A percentile compares a stretch with the other conserved stretches of the same genome.
Evolutionary conservation across 2,888 invertebrate species (phyloP).

Genomic region (Sarcophaga caerulescens): DNA sequence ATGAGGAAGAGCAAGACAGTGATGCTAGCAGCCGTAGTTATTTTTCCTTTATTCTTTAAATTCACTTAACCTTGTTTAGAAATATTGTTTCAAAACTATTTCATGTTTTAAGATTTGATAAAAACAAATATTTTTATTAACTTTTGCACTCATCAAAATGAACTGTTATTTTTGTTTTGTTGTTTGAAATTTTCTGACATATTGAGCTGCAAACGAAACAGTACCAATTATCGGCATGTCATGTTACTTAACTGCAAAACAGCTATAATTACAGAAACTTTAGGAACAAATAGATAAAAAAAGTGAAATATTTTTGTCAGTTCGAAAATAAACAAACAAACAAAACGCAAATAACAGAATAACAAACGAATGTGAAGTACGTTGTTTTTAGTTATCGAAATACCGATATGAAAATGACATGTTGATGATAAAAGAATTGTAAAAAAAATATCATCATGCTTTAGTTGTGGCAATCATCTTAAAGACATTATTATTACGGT

Average conservation of each 20-base stretch:
- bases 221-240: slow-evolving; percentile 48
- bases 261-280: slow-evolving; percentile 47
- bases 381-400: too few relatives aligned
- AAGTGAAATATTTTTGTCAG: neutral
- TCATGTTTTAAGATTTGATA: too few relatives aligned
- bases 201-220: neutral
- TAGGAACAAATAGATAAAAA: slow-evolving; percentile 26
- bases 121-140: too few relatives aligned
- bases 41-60: too few relatives aligned
- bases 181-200: neutral
- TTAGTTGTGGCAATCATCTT: neutral
- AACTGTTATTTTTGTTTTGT: too few relatives aligned
- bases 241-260: slow-evolving; percentile 41
- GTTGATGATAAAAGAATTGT: neutral
- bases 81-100: too few relatives aligned
- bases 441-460: neutral
- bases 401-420: neutral
- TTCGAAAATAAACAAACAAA: neutral
- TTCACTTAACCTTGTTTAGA: too few relatives aligned
- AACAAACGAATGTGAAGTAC: neutral
- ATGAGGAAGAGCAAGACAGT: too few relatives aligned
- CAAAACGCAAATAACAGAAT: neutral
- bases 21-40: too few relatives aligned
- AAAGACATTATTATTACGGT: neutral
- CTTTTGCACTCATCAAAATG: too few relatives aligned